phyloP scores from a whole-genome alignment of 2,888 invertebrate genomes.

The Dolichopus griseipennis region DNA sequence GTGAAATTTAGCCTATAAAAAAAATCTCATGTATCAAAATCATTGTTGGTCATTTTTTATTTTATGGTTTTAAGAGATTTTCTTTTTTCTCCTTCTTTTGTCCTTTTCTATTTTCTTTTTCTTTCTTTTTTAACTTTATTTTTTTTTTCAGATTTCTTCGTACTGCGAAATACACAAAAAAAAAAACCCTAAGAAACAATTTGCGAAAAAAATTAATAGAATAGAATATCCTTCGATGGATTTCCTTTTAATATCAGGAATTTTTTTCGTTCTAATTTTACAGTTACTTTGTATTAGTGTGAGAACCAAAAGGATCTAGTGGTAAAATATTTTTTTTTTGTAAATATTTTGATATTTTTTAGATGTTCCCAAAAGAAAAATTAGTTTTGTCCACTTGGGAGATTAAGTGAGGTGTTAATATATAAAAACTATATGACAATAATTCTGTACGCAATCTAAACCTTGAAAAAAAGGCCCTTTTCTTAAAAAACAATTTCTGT shows the following conservation, averaged over 20 bases:
- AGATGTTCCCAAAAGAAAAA: background rate
- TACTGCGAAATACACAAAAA: background rate
- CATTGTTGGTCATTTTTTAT: slow-evolving; percentile 6
- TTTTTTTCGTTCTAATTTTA: background rate
- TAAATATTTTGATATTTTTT: background rate
- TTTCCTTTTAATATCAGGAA: background rate
- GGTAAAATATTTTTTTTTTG: background rate
- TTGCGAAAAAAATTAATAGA: background rate
- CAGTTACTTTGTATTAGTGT: background rate
- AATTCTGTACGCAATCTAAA: too few species aligned
- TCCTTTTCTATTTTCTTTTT: background rate
- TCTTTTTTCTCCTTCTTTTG: background rate
- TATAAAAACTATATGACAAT: background rate
- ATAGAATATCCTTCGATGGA: background rate
- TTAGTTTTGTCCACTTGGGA: background rate
- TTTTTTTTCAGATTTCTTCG: too few species aligned
- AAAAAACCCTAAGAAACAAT: background rate
- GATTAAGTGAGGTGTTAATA: background rate
- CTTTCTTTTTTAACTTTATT: background rate
- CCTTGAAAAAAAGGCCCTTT: too few species aligned
- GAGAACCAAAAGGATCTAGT: background rate
- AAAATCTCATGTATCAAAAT: slow-evolving; percentile 6
- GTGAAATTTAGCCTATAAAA: slow-evolving; percentile 5
- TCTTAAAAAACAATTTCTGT: too few species aligned
- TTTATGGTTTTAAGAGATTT: slow-evolving; percentile 3